Conservation (phyloP, 2,113 vertebrate species). For the Melanotaenia duboulayi region DNA sequence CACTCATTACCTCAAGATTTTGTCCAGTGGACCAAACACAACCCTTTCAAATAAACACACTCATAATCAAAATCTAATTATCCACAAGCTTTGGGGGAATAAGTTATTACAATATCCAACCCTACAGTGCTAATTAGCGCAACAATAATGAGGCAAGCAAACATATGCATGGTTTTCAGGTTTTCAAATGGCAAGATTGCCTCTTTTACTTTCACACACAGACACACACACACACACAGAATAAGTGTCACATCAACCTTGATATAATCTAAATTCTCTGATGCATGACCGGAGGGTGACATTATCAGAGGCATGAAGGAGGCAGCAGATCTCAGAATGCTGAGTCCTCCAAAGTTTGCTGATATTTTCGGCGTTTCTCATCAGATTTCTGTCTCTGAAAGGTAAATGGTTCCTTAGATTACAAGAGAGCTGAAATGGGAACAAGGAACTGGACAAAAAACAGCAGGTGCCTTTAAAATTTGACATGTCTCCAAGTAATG, state of each 20-base stretch:
- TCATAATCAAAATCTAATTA: conserved; percentile 59
- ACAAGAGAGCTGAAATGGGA: background rate
- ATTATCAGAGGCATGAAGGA: conserved; percentile 3
- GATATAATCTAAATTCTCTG: conserved; percentile 17
- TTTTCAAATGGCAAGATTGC: no score
- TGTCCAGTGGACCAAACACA: conserved; percentile 11
- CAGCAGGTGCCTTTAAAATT: no score
- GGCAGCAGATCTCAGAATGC: conserved; percentile 1
- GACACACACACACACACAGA: no score
- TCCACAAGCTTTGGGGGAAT: conserved; percentile 42
- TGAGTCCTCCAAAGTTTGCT: conserved; percentile 8
- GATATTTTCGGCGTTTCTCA: conserved; percentile 2
- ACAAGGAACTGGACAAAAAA: background rate
- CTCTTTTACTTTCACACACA: no score
- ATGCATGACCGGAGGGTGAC: conserved; percentile 13
- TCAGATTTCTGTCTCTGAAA: background rate
- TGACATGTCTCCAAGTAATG: no score
- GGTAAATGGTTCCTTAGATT: background rate
- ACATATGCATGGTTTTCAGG: no score
- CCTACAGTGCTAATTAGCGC: conserved; percentile 52
- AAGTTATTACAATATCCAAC: conserved; percentile 51
- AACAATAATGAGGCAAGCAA: conserved; percentile 24
- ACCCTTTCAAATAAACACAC: conserved; percentile 25
- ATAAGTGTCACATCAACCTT: conserved; percentile 1
- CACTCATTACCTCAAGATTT: background rate